phyloP scores from a whole-genome alignment of 2,888 invertebrate genomes.

The Aspidapion aeneum region DNA sequence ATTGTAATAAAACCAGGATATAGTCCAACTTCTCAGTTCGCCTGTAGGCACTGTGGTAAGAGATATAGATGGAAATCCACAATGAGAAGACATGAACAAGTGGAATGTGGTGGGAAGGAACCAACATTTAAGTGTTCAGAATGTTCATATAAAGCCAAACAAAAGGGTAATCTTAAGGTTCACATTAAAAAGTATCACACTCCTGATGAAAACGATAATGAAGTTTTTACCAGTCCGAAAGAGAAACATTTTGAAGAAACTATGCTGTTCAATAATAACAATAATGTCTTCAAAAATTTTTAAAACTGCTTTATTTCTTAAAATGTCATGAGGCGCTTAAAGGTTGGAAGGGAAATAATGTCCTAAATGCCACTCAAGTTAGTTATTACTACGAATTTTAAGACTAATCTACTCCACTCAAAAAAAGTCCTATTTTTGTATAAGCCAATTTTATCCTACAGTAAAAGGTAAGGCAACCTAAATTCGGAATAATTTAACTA shows the following conservation, averaged over 20 bases:
- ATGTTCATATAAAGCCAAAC: slow-evolving; percentile 78
- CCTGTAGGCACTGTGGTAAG: slow-evolving; percentile 81
- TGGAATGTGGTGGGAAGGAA: slow-evolving; percentile 78
- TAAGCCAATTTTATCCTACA: no score
- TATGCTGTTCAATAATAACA: slow-evolving; percentile 15
- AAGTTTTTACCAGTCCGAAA: background rate
- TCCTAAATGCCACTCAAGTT: no score
- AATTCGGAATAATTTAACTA: no score
- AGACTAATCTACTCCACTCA: no score
- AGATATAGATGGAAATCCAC: slow-evolving; percentile 85
- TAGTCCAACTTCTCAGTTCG: slow-evolving; percentile 59
- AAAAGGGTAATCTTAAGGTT: slow-evolving; percentile 77
- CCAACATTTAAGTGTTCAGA: slow-evolving; percentile 78
- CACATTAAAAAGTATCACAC: slow-evolving; percentile 46
- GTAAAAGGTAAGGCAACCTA: no score
- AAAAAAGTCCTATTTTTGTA: no score
- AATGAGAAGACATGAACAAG: slow-evolving; percentile 65
- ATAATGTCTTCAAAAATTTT: slow-evolving; percentile 8
- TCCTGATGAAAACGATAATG: slow-evolving; percentile 6
- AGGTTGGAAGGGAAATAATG: no score
- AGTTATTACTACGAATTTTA: no score
- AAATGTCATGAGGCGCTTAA: no score
- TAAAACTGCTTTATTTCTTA: no score
- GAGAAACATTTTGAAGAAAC: slow-evolving; percentile 7
- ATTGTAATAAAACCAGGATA: slow-evolving; percentile 43